Evolutionary conservation across 2,797 vertebrate genomes (phyloP), one percentile per base, ranked within the genome.

Genomic region (Helostoma temminkii): DNA sequence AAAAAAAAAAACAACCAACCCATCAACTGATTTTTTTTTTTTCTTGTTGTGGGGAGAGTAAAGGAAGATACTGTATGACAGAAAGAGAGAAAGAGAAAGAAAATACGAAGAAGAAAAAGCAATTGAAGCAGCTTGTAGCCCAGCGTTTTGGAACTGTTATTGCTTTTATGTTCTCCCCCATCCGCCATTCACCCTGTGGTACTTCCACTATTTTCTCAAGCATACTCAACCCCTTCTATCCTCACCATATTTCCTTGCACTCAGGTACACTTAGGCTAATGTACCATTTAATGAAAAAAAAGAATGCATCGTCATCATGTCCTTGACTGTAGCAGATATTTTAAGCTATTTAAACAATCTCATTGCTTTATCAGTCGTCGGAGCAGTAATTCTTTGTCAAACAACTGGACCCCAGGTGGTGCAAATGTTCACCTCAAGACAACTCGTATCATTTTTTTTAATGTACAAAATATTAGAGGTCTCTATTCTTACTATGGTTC

Each of bases 141-240:
- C 83, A 89, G 81, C 58, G 78, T 90, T 85, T 79, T 88, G 82
- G 89, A 93, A 37, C n/a, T 82, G 81, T 84, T 90, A 89, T 87
- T 87, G 75, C 84, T 90, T 92, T 91, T 80, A 84, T 77, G 66
- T 86, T 86, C 78, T 36, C 36, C 58, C 79, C 80, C 88, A 81
- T 91, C 82, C 90, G 86, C 54, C 69, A 1, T 76, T 69, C 55
- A 65, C 85, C 76, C 73, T 73, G 55, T 77, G 71, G 76, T 24
- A 4, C 60, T 64, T 69, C 50, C 5, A 1, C 22, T 19, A 3
- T 45, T 79, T 76, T 60, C 57, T 57, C 39, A 50, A 73, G 39
- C 53, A 46, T 19, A 36, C 48, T 18, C 9, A 2, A 42, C 41
- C 36, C 9, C 24, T 56, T n/a, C 24, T 75, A 48, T 39, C 49